phyloP scores from a whole-genome alignment of 2,888 invertebrate genomes.

The Leptodirus hochenwartii region DNA sequence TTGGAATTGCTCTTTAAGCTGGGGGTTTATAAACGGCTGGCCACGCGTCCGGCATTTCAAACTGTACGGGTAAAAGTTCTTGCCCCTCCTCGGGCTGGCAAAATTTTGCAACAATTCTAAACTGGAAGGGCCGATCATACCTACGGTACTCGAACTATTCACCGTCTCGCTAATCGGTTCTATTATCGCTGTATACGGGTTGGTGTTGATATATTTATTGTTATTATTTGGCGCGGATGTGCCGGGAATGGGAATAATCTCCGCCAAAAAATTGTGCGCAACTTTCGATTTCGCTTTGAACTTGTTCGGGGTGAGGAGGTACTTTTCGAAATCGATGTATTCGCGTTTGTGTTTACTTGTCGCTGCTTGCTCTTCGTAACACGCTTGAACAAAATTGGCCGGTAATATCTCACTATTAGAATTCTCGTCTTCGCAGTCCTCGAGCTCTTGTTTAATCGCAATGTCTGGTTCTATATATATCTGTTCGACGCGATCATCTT shows the following conservation, averaged over 20 bases:
- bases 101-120: constrained; percentile 9
- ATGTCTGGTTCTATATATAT: constrained; percentile 23
- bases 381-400: constrained; percentile 14
- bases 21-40: constrained; percentile 25
- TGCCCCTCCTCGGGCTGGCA: constrained; percentile 6
- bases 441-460: too few species aligned
- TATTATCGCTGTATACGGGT: not conserved
- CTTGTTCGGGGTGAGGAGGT: constrained; percentile 3
- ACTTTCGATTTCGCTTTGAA: constrained; percentile 5
- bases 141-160: not conserved
- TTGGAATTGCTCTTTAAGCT: constrained; percentile 24
- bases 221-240: constrained; percentile 1
- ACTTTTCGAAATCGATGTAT: not conserved
- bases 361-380: constrained; percentile 14
- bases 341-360: not conserved
- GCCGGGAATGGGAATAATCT: not conserved
- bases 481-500: constrained; percentile 15
- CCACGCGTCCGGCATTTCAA: constrained; percentile 23
- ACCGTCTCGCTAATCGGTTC: too few species aligned
- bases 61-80: constrained; percentile 17
- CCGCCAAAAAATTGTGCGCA: not conserved
- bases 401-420: constrained; percentile 11
- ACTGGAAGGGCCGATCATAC: constrained; percentile 5
- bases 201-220: constrained; percentile 2
- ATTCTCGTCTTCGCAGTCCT: constrained; percentile 10